Evolutionary conservation across 2,797 vertebrate genomes (phyloP).

Genomic region (Neomorphus geoffroyi): DNA sequence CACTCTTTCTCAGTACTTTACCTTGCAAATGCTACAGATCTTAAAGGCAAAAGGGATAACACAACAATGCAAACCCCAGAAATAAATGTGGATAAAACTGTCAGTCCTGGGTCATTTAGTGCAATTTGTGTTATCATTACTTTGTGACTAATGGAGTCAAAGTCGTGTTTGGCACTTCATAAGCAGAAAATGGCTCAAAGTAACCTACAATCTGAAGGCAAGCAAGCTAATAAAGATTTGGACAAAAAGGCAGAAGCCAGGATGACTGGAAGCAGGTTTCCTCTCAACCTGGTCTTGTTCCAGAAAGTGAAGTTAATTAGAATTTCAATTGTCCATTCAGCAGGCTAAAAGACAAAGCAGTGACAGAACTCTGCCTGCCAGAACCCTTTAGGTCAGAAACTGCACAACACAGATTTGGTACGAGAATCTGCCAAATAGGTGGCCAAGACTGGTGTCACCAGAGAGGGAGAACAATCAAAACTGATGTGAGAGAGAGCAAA

Average conservation of each 20-base stretch:
- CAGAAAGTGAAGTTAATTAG: neutral
- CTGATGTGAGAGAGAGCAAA: neutral
- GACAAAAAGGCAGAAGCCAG: neutral
- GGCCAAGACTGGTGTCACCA: neutral
- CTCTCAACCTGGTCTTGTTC: neutral
- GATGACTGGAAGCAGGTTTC: neutral
- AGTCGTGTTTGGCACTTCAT: neutral
- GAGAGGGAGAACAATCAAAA: neutral
- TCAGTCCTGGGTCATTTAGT: neutral
- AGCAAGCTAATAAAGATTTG: neutral
- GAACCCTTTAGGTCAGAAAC: neutral
- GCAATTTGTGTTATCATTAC: neutral
- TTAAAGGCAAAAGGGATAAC: neutral
- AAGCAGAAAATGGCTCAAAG: neutral
- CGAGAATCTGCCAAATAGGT: neutral
- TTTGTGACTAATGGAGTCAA: neutral
- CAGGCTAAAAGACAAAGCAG: neutral
- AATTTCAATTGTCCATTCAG: neutral
- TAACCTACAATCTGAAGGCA: neutral
- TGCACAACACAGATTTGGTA: neutral
- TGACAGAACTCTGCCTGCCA: neutral
- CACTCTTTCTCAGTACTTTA: constrained; percentile 5
- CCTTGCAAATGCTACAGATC: neutral
- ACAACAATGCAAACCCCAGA: neutral
- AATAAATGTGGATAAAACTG: neutral